A percentile compares a stretch with the other conserved stretches of the same genome.
Conservation (phyloP, 37 sponge, comb jelly and placozoan species). For the Aphrocallistes beatrix region DNA sequence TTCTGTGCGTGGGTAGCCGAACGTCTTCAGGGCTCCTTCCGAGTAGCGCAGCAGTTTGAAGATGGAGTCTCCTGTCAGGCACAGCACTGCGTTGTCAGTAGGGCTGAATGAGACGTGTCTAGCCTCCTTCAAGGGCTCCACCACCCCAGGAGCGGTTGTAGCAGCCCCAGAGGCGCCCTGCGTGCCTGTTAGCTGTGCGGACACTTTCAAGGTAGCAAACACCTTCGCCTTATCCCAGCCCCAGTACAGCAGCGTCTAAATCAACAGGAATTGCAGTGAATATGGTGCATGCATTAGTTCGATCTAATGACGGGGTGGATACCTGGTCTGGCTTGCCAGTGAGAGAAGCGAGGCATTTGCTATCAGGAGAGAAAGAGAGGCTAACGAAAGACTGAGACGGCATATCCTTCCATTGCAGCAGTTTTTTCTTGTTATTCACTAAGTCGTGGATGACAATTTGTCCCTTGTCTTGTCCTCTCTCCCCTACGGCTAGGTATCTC, state of each 20-base stretch:
- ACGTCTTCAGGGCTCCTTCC: conserved; percentile 78
- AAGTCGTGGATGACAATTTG: conserved; percentile 71
- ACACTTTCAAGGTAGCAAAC: conserved; percentile 67
- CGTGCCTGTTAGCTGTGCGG: conserved; percentile 24
- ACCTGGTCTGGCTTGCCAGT: conserved; percentile 40
- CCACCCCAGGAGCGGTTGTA: not conserved
- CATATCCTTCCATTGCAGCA: conserved; percentile 33
- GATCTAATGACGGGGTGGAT: not conserved
- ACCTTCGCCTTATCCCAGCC: conserved; percentile 91
- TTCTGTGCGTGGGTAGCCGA: conserved; percentile 66
- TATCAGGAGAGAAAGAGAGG: conserved; percentile 88
- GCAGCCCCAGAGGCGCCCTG: not conserved
- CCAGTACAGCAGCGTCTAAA: conserved; percentile 80
- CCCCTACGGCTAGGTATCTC: conserved; percentile 85
- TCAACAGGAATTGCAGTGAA: not conserved
- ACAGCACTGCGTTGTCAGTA: conserved; percentile 84
- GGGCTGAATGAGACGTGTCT: conserved; percentile 92
- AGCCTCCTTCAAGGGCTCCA: not conserved
- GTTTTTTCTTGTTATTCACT: conserved; percentile 52
- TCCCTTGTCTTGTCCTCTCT: conserved; percentile 69
- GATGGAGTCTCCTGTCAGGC: conserved; percentile 74
- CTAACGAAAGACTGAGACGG: conserved; percentile 63
- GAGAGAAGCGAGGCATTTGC: conserved; percentile 81
- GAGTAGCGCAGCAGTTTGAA: conserved; percentile 82
- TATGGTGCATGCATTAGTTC: not conserved